phyloP scores from a whole-genome alignment of 2,113 vertebrate genomes.

The Addax nasomaculatus region DNA sequence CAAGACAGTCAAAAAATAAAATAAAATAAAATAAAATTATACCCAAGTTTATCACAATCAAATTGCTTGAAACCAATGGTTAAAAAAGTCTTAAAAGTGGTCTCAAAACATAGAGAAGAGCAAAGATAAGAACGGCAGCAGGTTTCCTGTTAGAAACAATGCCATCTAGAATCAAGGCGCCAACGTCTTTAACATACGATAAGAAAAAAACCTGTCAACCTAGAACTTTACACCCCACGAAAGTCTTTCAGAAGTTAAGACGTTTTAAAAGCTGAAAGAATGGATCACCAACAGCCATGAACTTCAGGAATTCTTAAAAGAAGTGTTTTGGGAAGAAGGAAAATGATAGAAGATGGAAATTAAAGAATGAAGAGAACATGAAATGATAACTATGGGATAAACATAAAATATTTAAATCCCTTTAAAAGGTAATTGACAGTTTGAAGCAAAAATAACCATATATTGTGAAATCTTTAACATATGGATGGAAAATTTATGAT shows the following conservation, averaged over 20 bases:
- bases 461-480: neutral
- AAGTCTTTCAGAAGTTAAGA: neutral
- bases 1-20: neutral
- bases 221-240: neutral
- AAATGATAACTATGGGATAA: neutral
- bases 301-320: neutral
- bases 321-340: neutral
- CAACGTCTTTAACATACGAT: neutral
- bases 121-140: rapidly evolving
- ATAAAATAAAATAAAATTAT: neutral
- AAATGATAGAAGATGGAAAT: neutral
- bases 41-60: neutral
- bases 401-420: neutral
- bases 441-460: neutral
- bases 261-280: neutral
- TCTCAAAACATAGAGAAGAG: neutral
- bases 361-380: neutral
- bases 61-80: neutral
- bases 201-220: neutral
- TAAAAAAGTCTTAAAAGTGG: neutral
- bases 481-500: neutral
- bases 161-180: too few species aligned
- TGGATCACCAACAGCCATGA: neutral
- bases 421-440: neutral
- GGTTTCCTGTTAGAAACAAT: neutral